Evolutionary conservation across 2,888 invertebrate genomes (phyloP), one percentile per base, ranked within the genome.

Genomic region (Carabus problematicus): DNA sequence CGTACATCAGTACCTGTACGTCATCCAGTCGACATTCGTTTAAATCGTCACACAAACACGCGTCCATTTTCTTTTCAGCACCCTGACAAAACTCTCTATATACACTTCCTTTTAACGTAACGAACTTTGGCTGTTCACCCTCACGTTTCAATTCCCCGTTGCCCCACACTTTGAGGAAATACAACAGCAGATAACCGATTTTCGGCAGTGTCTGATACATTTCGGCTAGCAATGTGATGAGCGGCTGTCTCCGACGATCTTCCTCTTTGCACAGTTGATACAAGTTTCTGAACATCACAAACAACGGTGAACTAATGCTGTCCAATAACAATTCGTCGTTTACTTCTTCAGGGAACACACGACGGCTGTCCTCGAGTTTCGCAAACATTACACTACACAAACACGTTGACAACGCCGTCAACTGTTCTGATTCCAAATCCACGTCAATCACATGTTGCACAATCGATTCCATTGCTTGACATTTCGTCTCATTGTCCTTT

Each of bases 71-170:
- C 76, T 91, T 87, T 74, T 93, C 93, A 76, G 90, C 83, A 75
- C 88, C 87, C 79, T 89, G 89, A 83, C 96, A 95, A 80, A 95
- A 92, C 78, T 95, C 93, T 82, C 90, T 93, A 82, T 98, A 98
- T 62, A 94, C 87, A 73, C 89, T 89, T 75, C 93, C 88, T 84
- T 94, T 95, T 74, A 94, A 92, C 75, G 88, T 88, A 73, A 88
- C 79, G 47, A 78, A 77, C 75, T 80, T 80, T 7, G 80, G 77
- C 70, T 79, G 81, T 72, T 84, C 78, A 39, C 83, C 76, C 80
- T 84, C 79, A 74, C 83, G 75, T 76, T 84, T 84, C 70, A 82
- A 82, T 72, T 85, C 85, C 74, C 84, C 85, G 77, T 83, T 77
- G 45, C 83, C 84, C 87, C 92, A 85, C 71, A 92, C 92, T 87